Percentiles rank a stretch among this genome's conserved stretches.
Evolutionary conservation across 2,797 vertebrate genomes (phyloP).

Genomic region (Dipus sagitta): DNA sequence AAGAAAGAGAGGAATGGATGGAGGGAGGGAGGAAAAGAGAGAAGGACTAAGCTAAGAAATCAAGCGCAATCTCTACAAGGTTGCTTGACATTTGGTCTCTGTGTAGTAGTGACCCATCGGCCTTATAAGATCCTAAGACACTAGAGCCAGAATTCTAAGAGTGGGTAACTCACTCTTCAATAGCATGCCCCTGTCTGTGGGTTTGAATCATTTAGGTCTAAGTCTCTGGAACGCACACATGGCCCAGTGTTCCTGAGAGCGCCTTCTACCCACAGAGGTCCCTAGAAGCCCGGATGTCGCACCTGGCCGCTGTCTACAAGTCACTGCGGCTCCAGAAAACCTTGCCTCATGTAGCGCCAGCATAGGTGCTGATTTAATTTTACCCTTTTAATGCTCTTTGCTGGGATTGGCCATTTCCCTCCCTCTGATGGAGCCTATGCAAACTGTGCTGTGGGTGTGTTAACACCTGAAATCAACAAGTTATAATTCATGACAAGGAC

Average conservation of each 20-base stretch:
- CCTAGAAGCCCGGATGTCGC: not conserved
- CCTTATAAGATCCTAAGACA: not conserved
- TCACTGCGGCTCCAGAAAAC: rapidly evolving
- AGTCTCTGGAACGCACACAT: rapidly evolving
- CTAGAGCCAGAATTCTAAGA: not conserved
- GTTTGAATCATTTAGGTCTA: not conserved
- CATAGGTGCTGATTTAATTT: not conserved
- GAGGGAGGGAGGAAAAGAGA: too few species aligned
- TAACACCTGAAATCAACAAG: not conserved
- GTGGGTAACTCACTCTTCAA: not conserved
- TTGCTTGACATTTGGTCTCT: too few species aligned
- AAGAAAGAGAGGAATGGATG: too few species aligned
- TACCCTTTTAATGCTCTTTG: not conserved
- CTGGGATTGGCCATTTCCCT: not conserved
- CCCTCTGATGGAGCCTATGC: too few species aligned
- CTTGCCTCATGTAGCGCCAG: not conserved
- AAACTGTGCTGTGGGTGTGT: rapidly evolving
- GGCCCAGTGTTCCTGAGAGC: rapidly evolving
- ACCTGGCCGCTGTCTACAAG: not conserved
- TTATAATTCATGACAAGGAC: rapidly evolving
- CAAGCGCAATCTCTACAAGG: rapidly evolving
- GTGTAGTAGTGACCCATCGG: rapidly evolving
- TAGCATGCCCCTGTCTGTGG: rapidly evolving
- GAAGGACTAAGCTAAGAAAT: not conserved
- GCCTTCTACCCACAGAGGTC: rapidly evolving